Evolutionary conservation across 1,140 invertebrate genomes (phyloP).

Genomic region (Pectinophora gossypiella): DNA sequence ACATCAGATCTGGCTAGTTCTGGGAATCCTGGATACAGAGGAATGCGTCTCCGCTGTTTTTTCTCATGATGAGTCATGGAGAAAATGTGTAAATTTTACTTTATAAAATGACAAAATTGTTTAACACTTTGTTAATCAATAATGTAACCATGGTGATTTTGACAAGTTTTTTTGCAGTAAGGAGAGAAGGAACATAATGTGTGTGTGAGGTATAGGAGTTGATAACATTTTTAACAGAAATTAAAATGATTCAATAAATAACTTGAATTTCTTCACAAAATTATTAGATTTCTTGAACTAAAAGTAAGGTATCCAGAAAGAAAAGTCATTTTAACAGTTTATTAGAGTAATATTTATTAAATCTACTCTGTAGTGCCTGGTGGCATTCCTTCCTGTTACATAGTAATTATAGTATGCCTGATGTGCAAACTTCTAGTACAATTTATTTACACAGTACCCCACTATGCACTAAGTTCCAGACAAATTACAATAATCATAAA

Average conservation of each 20-base stretch:
- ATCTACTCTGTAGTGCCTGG: constrained; percentile 40
- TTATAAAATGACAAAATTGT: neutral
- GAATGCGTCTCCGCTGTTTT: constrained; percentile 37
- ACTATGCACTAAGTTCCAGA: neutral
- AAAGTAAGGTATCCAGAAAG: too few relatives aligned
- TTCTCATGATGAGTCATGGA: neutral
- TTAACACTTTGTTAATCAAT: neutral
- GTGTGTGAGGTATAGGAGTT: too few relatives aligned
- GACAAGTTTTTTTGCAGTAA: too few relatives aligned
- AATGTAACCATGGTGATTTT: too few relatives aligned
- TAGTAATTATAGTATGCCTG: constrained; percentile 4
- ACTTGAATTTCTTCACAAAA: too few relatives aligned
- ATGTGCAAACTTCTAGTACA: constrained; percentile 3
- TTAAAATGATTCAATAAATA: too few relatives aligned
- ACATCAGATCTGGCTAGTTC: constrained; percentile 62
- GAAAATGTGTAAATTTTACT: neutral
- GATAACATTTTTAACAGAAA: too few relatives aligned
- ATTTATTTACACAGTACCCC: constrained; percentile 5
- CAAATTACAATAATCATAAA: too few relatives aligned
- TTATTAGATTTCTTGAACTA: too few relatives aligned
- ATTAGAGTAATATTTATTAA: constrained; percentile 58
- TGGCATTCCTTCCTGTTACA: constrained; percentile 4
- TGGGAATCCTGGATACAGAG: constrained; percentile 58
- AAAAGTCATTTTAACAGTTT: constrained; percentile 72
- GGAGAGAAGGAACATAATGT: too few relatives aligned